Evolutionary conservation across 2,888 invertebrate species (phyloP).

Genomic region (Mimas tiliae): DNA sequence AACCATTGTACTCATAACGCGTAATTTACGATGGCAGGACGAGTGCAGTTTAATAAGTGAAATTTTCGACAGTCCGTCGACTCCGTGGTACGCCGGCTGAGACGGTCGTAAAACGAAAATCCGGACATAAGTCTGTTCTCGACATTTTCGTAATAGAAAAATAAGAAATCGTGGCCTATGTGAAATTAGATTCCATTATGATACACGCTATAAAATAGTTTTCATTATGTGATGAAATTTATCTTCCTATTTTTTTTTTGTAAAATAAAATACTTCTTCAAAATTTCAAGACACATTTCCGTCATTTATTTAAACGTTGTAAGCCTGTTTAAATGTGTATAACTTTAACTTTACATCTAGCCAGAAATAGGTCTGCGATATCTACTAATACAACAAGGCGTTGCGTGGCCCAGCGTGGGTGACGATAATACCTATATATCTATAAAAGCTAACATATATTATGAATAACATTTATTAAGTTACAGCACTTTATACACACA

Average conservation of each 20-base stretch:
- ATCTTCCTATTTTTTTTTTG: too few species aligned
- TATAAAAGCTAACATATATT: too few species aligned
- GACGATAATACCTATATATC: background rate
- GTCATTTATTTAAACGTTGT: background rate
- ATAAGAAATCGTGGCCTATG: slow-evolving; percentile 4
- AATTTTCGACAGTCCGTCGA: slow-evolving; percentile 57
- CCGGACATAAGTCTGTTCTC: slow-evolving; percentile 38
- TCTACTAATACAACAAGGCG: background rate
- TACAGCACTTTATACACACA: background rate
- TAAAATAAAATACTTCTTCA: too few species aligned
- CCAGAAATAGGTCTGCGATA: slow-evolving; percentile 1
- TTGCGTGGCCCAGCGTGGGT: too few species aligned
- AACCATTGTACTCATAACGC: slow-evolving; percentile 72
- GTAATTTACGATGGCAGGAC: slow-evolving; percentile 72
- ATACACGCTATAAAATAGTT: background rate
- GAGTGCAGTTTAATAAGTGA: slow-evolving; percentile 69
- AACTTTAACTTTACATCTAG: background rate
- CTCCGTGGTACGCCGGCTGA: slow-evolving; percentile 46
- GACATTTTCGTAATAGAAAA: slow-evolving; percentile 36
- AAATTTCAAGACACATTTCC: too few species aligned
- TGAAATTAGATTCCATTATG: background rate
- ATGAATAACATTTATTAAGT: too few species aligned
- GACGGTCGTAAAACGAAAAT: slow-evolving; percentile 55
- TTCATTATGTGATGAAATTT: too few species aligned
- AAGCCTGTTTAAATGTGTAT: background rate